Evolutionary conservation across 1,140 invertebrate species (phyloP), one percentile per base, ranked within the genome.

Genomic region (Danaus plexippus): DNA sequence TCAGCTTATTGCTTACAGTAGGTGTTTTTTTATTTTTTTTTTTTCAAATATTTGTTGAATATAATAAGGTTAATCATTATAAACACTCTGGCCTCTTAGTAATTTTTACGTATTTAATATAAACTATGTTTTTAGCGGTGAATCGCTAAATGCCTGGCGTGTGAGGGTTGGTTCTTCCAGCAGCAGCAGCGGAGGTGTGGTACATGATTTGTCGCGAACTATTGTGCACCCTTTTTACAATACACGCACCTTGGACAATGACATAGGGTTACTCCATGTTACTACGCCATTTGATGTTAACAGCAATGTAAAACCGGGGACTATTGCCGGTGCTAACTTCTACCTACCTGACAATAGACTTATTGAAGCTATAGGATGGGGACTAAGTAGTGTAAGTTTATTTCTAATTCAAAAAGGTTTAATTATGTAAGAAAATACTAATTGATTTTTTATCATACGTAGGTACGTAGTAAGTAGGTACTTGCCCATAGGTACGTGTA

Each of bases 321-420:
- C 32, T 9, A 70, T 82, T 11, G 69, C 77, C 4, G 69, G 71
- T 1, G 2, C 63, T n/a, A 69, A 69, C 43, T 77, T 73, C 53
- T 50, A 68, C 13, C 41, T 78, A 8, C 53, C 43, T 0, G 73
- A 77, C 10, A 84, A 85, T 9, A 75, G 71, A 4, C 53, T 69
- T 22, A 89, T 88, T 11, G 82, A 76, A 32, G 85, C 89, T 2
- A 85, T 87, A 10, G 91, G 90, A 52, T 92, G 90, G 90, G 90
- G 90, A 32, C 67, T 80, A 43, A 66, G 76, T 10, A 65, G 71
- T 48, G 88, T 89, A 67, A 80, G 64, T 71, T 48, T 54, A 12
- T 45, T 47, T 43, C 22, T 32, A 6, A 43, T 41, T 13, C 7
- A 15, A 47, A 54, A 32, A 32, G 2, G 22, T 32, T 4, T 32